These are phyloP conservation scores for Clupea harengus DNA, from an alignment of 2,113 vertebrate genomes.

Conservation along the genomic window DNA sequence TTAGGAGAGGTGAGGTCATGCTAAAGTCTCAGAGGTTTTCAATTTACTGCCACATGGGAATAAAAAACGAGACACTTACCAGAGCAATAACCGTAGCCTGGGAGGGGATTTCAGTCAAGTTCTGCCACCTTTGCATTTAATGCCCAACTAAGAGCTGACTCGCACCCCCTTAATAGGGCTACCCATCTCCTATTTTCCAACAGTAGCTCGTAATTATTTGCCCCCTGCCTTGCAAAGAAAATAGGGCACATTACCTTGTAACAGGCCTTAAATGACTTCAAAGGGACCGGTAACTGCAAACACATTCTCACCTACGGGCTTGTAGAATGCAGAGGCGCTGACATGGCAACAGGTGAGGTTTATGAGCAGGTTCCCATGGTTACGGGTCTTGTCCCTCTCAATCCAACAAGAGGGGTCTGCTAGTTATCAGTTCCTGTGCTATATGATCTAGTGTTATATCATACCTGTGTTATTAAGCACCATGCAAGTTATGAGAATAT, in stretches of 20 bases:
- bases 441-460: not conserved
- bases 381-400: not conserved
- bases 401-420: not conserved
- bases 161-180: constrained; percentile 23
- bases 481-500: not conserved
- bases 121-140: constrained; percentile 54
- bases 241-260: not conserved
- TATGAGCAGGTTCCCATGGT: not conserved
- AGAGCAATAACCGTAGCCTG: constrained; percentile 14
- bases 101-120: constrained; percentile 48
- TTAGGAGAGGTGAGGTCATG: not conserved
- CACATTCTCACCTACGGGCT: constrained; percentile 10
- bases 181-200: constrained; percentile 27
- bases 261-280: constrained; percentile 15
- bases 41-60: not conserved
- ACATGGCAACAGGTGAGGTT: not conserved
- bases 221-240: constrained; percentile 14
- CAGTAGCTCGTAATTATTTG: constrained; percentile 7
- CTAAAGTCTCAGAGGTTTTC: not conserved
- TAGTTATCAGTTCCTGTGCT: not conserved
- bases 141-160: constrained; percentile 57
- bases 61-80: not conserved
- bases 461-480: not conserved
- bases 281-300: not conserved
- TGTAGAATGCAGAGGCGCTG: not conserved